These are phyloP conservation scores for Dynastes grantii DNA, from an alignment of 2,888 invertebrate genomes.

Conservation along the genomic window DNA sequence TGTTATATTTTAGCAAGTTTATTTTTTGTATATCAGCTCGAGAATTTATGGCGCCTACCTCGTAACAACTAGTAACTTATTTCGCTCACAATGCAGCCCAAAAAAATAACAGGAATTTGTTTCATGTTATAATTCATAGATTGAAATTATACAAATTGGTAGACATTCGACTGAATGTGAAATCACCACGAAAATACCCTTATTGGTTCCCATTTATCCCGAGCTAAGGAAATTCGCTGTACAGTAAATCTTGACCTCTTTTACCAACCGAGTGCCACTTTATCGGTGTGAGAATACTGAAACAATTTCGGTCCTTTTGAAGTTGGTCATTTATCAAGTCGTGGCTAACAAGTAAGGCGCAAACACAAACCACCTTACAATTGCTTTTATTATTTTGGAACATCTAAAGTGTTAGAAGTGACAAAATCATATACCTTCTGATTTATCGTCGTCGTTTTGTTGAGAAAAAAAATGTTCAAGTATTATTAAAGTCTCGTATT, in stretches of 20 bases:
- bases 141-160: too few relatives aligned
- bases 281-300: slow-evolving; percentile 1
- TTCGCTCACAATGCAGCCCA: too few relatives aligned
- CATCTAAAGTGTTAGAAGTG: neutral
- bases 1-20: too few relatives aligned
- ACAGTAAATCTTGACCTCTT: slow-evolving; percentile 19
- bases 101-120: too few relatives aligned
- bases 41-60: too few relatives aligned
- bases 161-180: too few relatives aligned
- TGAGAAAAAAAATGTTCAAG: neutral
- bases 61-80: too few relatives aligned
- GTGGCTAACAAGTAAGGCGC: slow-evolving; percentile 5
- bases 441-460: slow-evolving; percentile 18
- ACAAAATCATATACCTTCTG: slow-evolving; percentile 8
- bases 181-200: neutral
- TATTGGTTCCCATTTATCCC: slow-evolving; percentile 16
- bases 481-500: slow-evolving; percentile 15
- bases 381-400: slow-evolving; percentile 28
- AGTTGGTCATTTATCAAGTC: slow-evolving; percentile 33
- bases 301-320: slow-evolving; percentile 27
- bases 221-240: neutral
- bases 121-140: too few relatives aligned
- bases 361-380: slow-evolving; percentile 18
- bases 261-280: slow-evolving; percentile 11
- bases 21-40: too few relatives aligned